Conservation (phyloP, 2,888 invertebrate genomes). For the Leptinotarsa haldemani region DNA sequence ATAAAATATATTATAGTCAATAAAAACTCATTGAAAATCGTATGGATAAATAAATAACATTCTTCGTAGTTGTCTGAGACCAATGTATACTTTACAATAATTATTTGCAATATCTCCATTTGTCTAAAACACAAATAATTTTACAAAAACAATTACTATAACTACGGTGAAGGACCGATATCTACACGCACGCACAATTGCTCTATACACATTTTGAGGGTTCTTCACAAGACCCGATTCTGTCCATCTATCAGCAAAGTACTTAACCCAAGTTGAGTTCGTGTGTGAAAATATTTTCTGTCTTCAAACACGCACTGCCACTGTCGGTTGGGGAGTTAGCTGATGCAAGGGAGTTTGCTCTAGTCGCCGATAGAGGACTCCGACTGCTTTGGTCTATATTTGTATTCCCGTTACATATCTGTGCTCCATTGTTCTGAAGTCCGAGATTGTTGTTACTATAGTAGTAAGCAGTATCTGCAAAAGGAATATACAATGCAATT, state of each 20-base stretch:
- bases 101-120: slow-evolving; percentile 42
- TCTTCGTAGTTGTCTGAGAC: slow-evolving; percentile 63
- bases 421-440: slow-evolving; percentile 53
- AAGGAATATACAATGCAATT: too few species aligned
- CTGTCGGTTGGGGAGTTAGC: slow-evolving; percentile 76
- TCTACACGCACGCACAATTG: slow-evolving; percentile 52
- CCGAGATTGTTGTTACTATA: slow-evolving; percentile 69
- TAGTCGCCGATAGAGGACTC: slow-evolving; percentile 77
- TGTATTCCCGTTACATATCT: slow-evolving; percentile 50
- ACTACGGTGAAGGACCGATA: slow-evolving; percentile 46
- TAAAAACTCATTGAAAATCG: slow-evolving; percentile 60
- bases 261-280: slow-evolving; percentile 59
- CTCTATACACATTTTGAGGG: slow-evolving; percentile 25
- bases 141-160: slow-evolving; percentile 49
- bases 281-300: slow-evolving; percentile 66
- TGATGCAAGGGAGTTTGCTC: slow-evolving; percentile 77
- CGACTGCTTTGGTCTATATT: slow-evolving; percentile 69
- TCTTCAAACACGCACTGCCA: slow-evolving; percentile 78
- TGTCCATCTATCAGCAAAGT: slow-evolving; percentile 34
- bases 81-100: slow-evolving; percentile 56
- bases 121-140: slow-evolving; percentile 46
- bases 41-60: slow-evolving; percentile 59
- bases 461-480: slow-evolving; percentile 74
- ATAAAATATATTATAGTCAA: slow-evolving; percentile 58
- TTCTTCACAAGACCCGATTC: slow-evolving; percentile 36